Percentiles rank a stretch among this genome's conserved stretches.
These are phyloP conservation scores for Chrysolina haemoptera DNA, from an alignment of 2,888 invertebrate species.

Conservation along the genomic window DNA sequence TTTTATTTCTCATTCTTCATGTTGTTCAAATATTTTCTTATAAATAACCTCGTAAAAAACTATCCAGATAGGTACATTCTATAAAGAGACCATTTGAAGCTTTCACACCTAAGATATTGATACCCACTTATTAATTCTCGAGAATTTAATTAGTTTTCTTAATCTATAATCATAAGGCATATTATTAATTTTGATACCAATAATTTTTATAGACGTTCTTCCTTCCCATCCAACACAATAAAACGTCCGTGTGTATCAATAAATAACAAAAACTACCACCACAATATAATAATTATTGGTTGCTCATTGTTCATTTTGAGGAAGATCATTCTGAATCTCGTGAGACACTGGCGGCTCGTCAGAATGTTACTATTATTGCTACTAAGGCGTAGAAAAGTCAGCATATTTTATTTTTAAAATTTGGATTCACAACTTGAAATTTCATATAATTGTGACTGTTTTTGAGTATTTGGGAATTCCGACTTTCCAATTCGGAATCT, in stretches of 20 bases:
- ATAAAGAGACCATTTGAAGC: background rate
- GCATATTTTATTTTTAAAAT: too few species aligned
- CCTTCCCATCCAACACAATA: background rate
- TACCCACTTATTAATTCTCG: slow-evolving; percentile 23
- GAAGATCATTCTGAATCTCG: background rate
- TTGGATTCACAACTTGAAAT: too few species aligned
- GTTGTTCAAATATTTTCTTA: too few species aligned
- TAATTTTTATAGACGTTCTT: background rate
- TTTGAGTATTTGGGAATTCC: too few species aligned
- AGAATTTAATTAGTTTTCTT: slow-evolving; percentile 31
- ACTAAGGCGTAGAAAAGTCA: too few species aligned
- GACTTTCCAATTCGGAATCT: too few species aligned
- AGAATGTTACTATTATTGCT: background rate
- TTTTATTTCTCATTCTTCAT: too few species aligned
- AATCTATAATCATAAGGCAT: slow-evolving; percentile 23
- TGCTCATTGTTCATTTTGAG: background rate
- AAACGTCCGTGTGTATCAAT: background rate
- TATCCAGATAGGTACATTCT: background rate
- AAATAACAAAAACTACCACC: background rate
- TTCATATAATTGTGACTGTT: too few species aligned
- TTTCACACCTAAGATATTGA: slow-evolving; percentile 5
- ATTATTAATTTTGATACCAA: slow-evolving; percentile 26
- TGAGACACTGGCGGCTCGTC: background rate
- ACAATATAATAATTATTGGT: background rate
- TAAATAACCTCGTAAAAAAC: too few species aligned